A percentile compares a stretch with the other conserved stretches of the same genome.
Evolutionary conservation across 2,888 invertebrate genomes (phyloP).

Genomic region (Chrysolina oricalcia): DNA sequence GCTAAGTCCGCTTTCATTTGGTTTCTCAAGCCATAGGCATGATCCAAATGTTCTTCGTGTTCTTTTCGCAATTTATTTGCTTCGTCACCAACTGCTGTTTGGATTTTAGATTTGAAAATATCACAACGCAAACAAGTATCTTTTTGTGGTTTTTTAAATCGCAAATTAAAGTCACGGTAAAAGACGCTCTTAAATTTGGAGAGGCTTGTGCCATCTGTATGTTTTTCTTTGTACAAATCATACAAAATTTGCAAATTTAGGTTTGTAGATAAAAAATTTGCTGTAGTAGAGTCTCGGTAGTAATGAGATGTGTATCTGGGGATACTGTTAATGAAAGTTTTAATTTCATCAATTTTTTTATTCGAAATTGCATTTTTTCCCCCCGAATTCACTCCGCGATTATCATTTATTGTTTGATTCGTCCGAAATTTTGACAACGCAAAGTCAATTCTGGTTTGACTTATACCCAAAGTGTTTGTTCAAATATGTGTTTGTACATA

Average conservation of each 20-base stretch:
- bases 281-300: background rate
- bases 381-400: background rate
- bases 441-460: constrained; percentile 22
- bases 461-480: constrained; percentile 8
- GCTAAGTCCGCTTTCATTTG: constrained; percentile 21
- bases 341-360: too few relatives aligned
- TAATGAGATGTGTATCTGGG: background rate
- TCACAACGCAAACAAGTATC: constrained; percentile 9
- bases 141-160: constrained; percentile 29
- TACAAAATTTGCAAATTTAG: background rate
- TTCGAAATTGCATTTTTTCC: constrained; percentile 6
- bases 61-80: background rate
- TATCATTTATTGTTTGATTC: constrained; percentile 9
- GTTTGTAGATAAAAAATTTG: constrained; percentile 5
- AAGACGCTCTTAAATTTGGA: background rate
- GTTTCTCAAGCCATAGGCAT: constrained; percentile 24
- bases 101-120: background rate
- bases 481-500: background rate
- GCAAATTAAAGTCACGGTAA: constrained; percentile 2
- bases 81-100: background rate
- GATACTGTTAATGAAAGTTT: background rate
- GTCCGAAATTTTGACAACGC: background rate
- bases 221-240: constrained; percentile 18
- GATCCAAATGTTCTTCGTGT: constrained; percentile 30
- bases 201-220: background rate